Conservation (phyloP, 2,113 vertebrate species). For the Ceuthmochares aereus region DNA sequence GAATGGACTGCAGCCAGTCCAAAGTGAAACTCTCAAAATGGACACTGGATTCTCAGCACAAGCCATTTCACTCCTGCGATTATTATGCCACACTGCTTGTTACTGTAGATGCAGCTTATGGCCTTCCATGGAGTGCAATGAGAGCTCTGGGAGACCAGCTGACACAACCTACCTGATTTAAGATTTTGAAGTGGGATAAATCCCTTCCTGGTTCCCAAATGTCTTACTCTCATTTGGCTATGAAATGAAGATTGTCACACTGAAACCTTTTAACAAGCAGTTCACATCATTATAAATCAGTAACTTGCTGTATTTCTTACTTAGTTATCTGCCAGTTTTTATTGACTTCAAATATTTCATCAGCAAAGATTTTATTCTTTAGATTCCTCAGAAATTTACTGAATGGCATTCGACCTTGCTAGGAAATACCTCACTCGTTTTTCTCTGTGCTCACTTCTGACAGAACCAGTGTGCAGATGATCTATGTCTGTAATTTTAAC, state of each 20-base stretch:
- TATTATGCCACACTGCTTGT: background rate
- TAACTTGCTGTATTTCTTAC: background rate
- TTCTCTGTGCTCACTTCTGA: background rate
- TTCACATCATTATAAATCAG: background rate
- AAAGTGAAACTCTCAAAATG: background rate
- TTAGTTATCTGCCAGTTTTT: background rate
- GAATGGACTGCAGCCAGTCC: background rate
- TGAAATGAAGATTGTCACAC: background rate
- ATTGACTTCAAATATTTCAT: background rate
- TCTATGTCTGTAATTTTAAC: background rate
- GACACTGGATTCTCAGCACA: background rate
- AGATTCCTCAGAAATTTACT: background rate
- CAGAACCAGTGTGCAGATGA: background rate
- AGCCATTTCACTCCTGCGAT: background rate
- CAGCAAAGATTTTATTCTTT: background rate
- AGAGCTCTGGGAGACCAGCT: background rate
- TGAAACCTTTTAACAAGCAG: background rate
- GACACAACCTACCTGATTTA: background rate
- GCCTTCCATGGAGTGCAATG: background rate
- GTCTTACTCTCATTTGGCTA: background rate
- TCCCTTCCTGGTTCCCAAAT: background rate
- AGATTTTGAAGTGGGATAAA: background rate
- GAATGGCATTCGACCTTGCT: background rate
- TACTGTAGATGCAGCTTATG: background rate
- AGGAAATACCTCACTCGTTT: background rate